Evolutionary conservation across 2,113 vertebrate species (phyloP).

Genomic region (Microtus montanus): DNA sequence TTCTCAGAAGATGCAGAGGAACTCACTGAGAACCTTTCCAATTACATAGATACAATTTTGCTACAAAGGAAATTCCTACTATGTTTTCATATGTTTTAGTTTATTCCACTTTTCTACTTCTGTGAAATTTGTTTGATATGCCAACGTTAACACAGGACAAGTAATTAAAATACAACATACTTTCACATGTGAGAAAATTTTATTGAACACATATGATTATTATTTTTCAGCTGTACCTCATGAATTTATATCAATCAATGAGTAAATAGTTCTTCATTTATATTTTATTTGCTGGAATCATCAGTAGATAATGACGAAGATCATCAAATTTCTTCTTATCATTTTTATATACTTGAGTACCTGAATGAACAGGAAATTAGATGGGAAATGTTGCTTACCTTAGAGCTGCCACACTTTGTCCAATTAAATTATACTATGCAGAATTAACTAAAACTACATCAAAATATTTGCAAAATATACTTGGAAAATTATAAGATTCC

Average conservation of each 20-base stretch:
- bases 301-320: background rate
- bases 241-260: background rate
- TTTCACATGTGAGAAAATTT: background rate
- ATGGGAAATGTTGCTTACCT: background rate
- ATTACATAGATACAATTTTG: constrained; percentile 13
- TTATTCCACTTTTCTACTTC: background rate
- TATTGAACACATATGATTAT: background rate
- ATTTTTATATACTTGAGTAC: constrained; percentile 19
- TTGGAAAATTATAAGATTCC: background rate
- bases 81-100: background rate
- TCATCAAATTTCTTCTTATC: background rate
- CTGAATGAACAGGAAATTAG: background rate
- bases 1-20: background rate
- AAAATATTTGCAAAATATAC: background rate
- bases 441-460: background rate
- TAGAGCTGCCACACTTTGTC: background rate
- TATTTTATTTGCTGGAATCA: background rate
- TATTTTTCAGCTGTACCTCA: background rate
- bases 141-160: background rate
- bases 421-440: background rate
- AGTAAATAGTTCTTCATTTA: background rate
- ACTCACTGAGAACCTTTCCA: constrained; percentile 14
- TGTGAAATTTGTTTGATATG: background rate
- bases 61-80: background rate
- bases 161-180: background rate